These are phyloP conservation scores for Strigamia maritima DNA, from an alignment of 2,888 invertebrate genomes.

Conservation along the genomic window DNA sequence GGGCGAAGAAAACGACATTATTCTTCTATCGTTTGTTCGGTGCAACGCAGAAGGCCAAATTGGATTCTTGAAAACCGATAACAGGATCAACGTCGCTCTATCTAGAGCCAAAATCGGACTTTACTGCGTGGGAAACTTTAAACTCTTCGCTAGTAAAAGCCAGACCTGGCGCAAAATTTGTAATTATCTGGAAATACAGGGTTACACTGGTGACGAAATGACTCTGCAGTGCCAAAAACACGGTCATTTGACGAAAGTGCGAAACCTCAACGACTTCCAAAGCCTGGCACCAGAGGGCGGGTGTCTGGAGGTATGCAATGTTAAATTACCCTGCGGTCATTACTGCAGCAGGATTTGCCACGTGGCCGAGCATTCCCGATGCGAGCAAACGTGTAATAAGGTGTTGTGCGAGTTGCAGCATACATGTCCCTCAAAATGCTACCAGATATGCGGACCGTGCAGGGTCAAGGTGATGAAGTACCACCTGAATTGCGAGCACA, in stretches of 20 bases:
- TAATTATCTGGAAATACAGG: neutral
- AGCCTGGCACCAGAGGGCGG: slow-evolving; percentile 16
- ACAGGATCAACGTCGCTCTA: slow-evolving; percentile 73
- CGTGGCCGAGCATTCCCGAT: slow-evolving; percentile 40
- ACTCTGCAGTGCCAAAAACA: slow-evolving; percentile 18
- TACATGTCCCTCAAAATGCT: slow-evolving; percentile 46
- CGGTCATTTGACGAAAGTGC: neutral
- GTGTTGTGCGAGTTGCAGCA: slow-evolving; percentile 43
- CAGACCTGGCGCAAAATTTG: slow-evolving; percentile 31
- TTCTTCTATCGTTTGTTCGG: slow-evolving; percentile 73
- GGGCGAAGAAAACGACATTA: slow-evolving; percentile 61
- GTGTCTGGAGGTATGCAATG: slow-evolving; percentile 7
- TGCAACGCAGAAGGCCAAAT: slow-evolving; percentile 63
- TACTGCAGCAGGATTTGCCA: slow-evolving; percentile 40
- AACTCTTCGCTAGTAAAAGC: slow-evolving; percentile 44
- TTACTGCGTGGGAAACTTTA: slow-evolving; percentile 68
- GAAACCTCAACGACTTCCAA: neutral
- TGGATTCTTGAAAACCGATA: slow-evolving; percentile 67
- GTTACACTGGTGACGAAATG: neutral
- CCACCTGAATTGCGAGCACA: slow-evolving; percentile 46
- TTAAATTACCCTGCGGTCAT: slow-evolving; percentile 48
- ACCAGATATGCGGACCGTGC: slow-evolving; percentile 48
- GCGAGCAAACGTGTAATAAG: slow-evolving; percentile 44
- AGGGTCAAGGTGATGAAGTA: slow-evolving; percentile 42
- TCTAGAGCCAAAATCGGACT: slow-evolving; percentile 70